Percentiles rank a stretch among this genome's conserved stretches.
Evolutionary conservation across 2,888 invertebrate genomes (phyloP).

Genomic region (Acanthococcus lagerstroemiae): DNA sequence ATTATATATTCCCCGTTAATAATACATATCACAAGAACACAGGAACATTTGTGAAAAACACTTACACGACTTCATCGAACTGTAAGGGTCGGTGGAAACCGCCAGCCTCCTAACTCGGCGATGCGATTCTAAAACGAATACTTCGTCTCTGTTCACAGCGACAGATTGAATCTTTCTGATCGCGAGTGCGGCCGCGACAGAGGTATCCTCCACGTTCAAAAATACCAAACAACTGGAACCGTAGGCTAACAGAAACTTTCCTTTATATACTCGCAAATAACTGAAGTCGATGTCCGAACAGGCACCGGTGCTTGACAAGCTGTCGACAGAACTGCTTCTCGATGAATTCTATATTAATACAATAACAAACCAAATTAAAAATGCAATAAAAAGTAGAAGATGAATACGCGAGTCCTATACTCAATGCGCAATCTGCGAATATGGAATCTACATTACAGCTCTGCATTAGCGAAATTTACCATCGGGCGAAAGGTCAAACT

Average conservation of each 20-base stretch:
- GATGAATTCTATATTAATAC: too few species aligned
- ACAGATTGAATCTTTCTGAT: conserved; percentile 43
- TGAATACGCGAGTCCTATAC: too few species aligned
- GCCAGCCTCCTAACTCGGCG: conserved; percentile 69
- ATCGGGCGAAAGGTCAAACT: too few species aligned
- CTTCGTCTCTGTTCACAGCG: conserved; percentile 58
- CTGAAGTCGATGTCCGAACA: conserved; percentile 49
- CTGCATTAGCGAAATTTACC: too few species aligned
- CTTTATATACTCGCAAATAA: conserved; percentile 54
- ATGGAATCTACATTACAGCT: too few species aligned
- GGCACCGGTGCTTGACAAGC: not conserved
- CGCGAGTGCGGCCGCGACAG: conserved; percentile 44
- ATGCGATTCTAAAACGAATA: conserved; percentile 71
- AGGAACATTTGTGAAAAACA: not conserved
- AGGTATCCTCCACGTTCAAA: conserved; percentile 55
- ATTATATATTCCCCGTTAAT: too few species aligned
- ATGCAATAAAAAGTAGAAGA: too few species aligned
- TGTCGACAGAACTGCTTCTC: not conserved
- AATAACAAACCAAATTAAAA: too few species aligned
- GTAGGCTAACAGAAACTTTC: conserved; percentile 64
- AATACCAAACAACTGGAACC: conserved; percentile 60
- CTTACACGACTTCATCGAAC: not conserved
- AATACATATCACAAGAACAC: too few species aligned
- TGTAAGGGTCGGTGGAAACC: conserved; percentile 53
- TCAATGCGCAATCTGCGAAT: too few species aligned